Conservation (phyloP, 2,888 invertebrate species). For the Hirtodrosophila alboralis region DNA sequence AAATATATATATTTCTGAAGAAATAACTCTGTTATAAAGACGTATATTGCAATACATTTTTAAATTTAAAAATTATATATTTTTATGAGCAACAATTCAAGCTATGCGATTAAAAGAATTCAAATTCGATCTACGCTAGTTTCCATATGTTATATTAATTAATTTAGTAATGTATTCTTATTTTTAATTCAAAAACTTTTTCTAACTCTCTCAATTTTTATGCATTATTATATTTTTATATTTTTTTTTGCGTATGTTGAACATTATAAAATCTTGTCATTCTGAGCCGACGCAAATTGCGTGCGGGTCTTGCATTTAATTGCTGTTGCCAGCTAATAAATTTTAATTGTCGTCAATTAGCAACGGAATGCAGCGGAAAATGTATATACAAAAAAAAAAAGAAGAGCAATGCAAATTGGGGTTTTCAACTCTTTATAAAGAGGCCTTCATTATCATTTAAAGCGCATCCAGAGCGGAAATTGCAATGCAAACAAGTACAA, state of each 20-base stretch:
- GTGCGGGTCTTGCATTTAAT: conserved; percentile 68
- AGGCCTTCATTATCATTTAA: conserved; percentile 53
- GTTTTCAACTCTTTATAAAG: conserved; percentile 21
- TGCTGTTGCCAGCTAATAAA: conserved; percentile 79
- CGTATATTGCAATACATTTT: too few species aligned
- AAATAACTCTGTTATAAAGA: too few species aligned
- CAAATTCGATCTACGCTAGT: too few species aligned
- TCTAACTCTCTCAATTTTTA: not conserved
- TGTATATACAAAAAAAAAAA: conserved; percentile 24
- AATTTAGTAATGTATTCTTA: not conserved
- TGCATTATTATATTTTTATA: conserved; percentile 17
- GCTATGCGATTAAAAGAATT: too few species aligned
- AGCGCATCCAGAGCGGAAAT: conserved; percentile 46
- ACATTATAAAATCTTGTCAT: conserved; percentile 32
- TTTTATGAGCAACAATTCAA: too few species aligned
- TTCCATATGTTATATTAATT: too few species aligned
- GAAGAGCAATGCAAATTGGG: conserved; percentile 53
- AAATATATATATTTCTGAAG: too few species aligned
- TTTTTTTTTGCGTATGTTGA: too few species aligned
- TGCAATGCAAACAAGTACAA: conserved; percentile 15
- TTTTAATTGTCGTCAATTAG: conserved; percentile 79
- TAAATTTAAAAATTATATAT: too few species aligned
- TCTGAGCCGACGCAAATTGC: conserved; percentile 33
- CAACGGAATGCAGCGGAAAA: conserved; percentile 69
- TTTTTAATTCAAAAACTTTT: not conserved